Base-by-base conservation (phyloP, 2,113 vertebrate genomes). In the Charina bottae region DNA sequence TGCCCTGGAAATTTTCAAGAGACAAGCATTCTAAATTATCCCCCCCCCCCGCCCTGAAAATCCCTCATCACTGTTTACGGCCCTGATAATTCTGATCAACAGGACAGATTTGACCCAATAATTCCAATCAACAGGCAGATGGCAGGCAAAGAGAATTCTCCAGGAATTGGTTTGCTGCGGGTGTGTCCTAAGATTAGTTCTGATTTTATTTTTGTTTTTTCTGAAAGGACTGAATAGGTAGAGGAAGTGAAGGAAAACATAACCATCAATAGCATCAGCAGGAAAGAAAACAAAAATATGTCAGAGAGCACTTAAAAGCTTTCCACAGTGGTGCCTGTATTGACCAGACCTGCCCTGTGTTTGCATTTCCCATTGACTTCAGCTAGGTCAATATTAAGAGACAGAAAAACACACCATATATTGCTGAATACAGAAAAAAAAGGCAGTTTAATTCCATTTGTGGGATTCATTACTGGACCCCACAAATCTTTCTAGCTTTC, bases 321-420 rank as follows among this genome's bases (percentile, higher is more conserved):
- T 88, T 89, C 87, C 54, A 59, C 42, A 12, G 55, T 53, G 26
- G 7, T 26, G 55, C n/a, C 49, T 33, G 37, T 92, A 92, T 92
- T 92, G 91, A 86, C 28, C 87, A 88, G 56, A 83, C 15, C 3
- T 53, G 56, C 28, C 60, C 23, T 53, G 68, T 28, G 59, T 89
- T 92, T 59, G 56, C 87, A 83, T 7, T 53, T 92, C 2, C 21
- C 42, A 84, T 88, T 92, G 68, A 92, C 68, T 92, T 92, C 53
- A n/a, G 6, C 64, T 89, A 58, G 56, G 86, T 89, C 87, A 89
- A 37, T 84, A 58, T 62, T 89, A 88, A 83, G 86, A 87, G 19
- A 62, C 28, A 83, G 42, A 84, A 83, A 88, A 60, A 3, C 37
- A 83, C 42, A 13, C 24, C 68, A 49, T 58, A 58, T 72, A 49